phyloP scores from a whole-genome alignment of 2,888 invertebrate species.

The Gonocerus acuteangulatus region DNA sequence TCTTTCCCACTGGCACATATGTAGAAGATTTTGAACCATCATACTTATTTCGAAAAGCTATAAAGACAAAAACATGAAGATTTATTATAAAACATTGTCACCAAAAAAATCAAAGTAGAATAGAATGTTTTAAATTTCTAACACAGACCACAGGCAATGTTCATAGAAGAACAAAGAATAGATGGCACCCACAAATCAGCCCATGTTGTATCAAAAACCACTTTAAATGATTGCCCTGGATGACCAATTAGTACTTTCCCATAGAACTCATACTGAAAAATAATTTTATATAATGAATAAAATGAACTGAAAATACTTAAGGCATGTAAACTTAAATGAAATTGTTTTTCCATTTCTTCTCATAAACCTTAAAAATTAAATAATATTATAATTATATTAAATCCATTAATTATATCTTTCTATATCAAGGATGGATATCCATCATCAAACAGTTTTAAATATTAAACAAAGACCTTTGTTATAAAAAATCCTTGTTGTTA shows the following conservation, averaged over 20 bases:
- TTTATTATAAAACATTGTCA: neutral
- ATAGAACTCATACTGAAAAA: constrained; percentile 47
- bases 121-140: too few relatives aligned
- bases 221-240: constrained; percentile 46
- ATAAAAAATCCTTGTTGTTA: too few relatives aligned
- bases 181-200: constrained; percentile 47
- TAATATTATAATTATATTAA: too few relatives aligned
- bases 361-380: too few relatives aligned
- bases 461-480: too few relatives aligned
- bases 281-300: constrained; percentile 25
- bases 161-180: constrained; percentile 43
- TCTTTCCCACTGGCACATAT: constrained; percentile 19
- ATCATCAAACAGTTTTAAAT: too few relatives aligned
- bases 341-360: too few relatives aligned
- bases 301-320: neutral
- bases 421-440: too few relatives aligned
- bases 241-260: constrained; percentile 46
- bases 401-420: too few relatives aligned
- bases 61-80: constrained; percentile 4
- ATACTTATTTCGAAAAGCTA: constrained; percentile 27
- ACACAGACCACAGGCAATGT: constrained; percentile 48
- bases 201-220: constrained; percentile 50
- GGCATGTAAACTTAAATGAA: too few relatives aligned
- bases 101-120: too few relatives aligned
- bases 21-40: constrained; percentile 18